Conservation (phyloP, 1,140 invertebrate genomes). For the Drosophila auraria region DNA sequence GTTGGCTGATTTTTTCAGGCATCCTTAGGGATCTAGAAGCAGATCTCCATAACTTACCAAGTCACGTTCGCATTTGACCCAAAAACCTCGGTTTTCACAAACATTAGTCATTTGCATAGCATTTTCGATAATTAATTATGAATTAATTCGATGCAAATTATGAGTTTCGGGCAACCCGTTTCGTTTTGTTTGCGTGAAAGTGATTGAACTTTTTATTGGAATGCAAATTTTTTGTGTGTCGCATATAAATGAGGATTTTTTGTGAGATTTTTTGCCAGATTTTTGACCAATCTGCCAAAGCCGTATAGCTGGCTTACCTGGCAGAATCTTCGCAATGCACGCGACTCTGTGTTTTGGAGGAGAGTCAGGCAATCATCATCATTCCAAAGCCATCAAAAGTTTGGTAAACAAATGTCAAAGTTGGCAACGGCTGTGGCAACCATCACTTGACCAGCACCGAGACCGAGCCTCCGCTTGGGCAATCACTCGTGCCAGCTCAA, state of each 20-base stretch:
- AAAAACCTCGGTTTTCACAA: constrained; percentile 24
- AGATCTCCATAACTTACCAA: not conserved
- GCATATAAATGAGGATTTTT: constrained; percentile 29
- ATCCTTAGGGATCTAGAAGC: not conserved
- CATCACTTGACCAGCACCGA: constrained; percentile 18
- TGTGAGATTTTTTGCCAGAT: not conserved
- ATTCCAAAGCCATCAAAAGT: not conserved
- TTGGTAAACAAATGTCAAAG: constrained; percentile 40
- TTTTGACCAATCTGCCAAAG: not conserved
- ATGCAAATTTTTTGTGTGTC: constrained; percentile 35
- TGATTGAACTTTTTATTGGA: constrained; percentile 45
- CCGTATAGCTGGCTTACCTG: not conserved
- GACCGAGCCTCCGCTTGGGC: constrained; percentile 7
- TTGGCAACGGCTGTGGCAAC: constrained; percentile 24
- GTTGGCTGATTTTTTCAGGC: not conserved
- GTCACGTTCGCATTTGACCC: not conserved
- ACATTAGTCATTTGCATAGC: constrained; percentile 8
- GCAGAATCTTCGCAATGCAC: not conserved
- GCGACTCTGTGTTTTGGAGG: not conserved
- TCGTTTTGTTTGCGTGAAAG: constrained; percentile 30
- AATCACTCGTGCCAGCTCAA: constrained; percentile 28
- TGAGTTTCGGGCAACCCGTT: constrained; percentile 15
- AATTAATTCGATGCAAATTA: constrained; percentile 35
- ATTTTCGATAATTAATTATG: constrained; percentile 48
- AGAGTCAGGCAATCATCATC: constrained; percentile 2